phyloP scores from a whole-genome alignment of 2,888 invertebrate genomes.

The Sminthurides aquaticus region DNA sequence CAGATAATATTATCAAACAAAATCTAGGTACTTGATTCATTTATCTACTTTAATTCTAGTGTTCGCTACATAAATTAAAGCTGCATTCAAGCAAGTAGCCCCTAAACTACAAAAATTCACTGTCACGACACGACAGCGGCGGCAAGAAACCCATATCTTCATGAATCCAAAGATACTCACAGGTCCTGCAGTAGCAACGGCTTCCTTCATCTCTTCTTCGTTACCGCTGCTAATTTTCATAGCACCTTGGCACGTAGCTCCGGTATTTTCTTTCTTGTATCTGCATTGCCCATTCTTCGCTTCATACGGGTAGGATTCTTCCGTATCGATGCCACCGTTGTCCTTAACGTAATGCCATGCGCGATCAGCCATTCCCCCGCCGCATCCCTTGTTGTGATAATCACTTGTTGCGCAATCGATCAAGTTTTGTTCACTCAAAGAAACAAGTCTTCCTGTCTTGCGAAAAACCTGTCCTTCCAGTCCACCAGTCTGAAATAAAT shows the following conservation, averaged over 20 bases:
- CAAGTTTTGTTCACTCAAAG: slow-evolving; percentile 85
- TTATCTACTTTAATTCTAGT: too few species aligned
- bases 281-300: slow-evolving; percentile 46
- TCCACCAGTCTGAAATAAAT: slow-evolving; percentile 64
- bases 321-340: slow-evolving; percentile 51
- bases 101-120: too few species aligned
- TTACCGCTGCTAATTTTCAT: slow-evolving; percentile 46
- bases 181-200: slow-evolving; percentile 49
- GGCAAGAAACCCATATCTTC: too few species aligned
- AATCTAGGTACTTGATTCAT: too few species aligned
- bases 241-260: slow-evolving; percentile 46
- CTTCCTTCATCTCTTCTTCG: slow-evolving; percentile 47
- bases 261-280: slow-evolving; percentile 45
- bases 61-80: too few species aligned
- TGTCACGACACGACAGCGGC: too few species aligned
- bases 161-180: too few species aligned
- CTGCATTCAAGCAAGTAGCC: too few species aligned
- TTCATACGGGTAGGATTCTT: slow-evolving; percentile 45
- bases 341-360: slow-evolving; percentile 52
- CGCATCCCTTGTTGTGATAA: slow-evolving; percentile 84
- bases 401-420: slow-evolving; percentile 67
- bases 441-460: slow-evolving; percentile 64
- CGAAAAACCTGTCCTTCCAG: slow-evolving; percentile 87
- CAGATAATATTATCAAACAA: too few species aligned
- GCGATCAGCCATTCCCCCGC: slow-evolving; percentile 75